phyloP scores from a whole-genome alignment of 2,797 vertebrate species.

The Hydrophis major region DNA sequence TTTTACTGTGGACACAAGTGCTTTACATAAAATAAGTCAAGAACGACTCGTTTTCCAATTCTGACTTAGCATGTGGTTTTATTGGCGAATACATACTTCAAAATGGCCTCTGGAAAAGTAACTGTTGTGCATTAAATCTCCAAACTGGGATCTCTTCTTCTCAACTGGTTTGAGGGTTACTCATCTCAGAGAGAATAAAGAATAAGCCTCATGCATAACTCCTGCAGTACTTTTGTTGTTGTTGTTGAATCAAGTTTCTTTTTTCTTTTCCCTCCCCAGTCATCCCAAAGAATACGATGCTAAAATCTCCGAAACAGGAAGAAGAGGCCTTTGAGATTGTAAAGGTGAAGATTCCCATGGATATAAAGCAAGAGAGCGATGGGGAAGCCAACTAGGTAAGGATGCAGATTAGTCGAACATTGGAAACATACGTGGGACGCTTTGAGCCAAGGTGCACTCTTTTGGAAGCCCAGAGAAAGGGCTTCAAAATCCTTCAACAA shows the following conservation, averaged over 20 bases:
- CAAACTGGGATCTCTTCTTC: neutral
- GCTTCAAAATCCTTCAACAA: neutral
- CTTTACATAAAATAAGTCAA: neutral
- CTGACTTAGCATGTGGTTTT: neutral
- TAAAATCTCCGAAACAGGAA: slow-evolving; percentile 6
- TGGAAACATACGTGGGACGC: neutral
- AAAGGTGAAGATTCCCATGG: slow-evolving; percentile 3
- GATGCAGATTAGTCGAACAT: neutral
- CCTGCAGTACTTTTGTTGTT: neutral
- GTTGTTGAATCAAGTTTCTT: neutral
- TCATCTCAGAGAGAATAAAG: neutral
- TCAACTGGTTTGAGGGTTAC: neutral
- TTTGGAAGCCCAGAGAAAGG: neutral
- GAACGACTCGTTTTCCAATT: neutral
- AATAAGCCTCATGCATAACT: neutral
- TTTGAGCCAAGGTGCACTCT: neutral
- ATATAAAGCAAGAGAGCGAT: neutral
- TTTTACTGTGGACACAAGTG: neutral
- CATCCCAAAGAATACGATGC: neutral
- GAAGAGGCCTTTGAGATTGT: slow-evolving; percentile 1
- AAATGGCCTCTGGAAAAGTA: neutral
- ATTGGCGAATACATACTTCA: neutral
- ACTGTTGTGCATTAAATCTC: neutral
- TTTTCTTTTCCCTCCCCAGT: neutral
- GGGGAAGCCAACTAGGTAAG: slow-evolving; percentile 5